Evolutionary conservation across 1,140 invertebrate species (phyloP).

Genomic region (Steinernema feltiae): DNA sequence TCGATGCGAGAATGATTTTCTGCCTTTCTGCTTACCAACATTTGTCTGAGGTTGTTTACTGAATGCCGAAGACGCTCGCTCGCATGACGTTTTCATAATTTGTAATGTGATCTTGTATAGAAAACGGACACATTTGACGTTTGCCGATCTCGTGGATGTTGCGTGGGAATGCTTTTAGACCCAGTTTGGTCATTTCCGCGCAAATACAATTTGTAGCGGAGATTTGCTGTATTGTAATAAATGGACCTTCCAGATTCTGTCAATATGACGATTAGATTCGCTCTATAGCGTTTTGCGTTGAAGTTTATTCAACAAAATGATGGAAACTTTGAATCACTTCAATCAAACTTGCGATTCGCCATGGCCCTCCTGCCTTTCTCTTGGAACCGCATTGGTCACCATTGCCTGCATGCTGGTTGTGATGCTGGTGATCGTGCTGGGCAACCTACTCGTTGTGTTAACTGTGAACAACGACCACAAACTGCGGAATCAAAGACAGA

Average conservation of each 20-base stretch:
- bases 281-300: background rate
- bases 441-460: conserved; percentile 53
- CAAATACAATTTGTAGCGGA: no score
- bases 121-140: no score
- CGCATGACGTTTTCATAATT: no score
- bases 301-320: conserved; percentile 14
- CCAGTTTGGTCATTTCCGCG: no score
- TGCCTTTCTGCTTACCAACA: no score
- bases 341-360: conserved; percentile 25
- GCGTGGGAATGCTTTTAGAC: no score
- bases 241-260: background rate
- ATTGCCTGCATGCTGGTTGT: conserved; percentile 53
- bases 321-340: background rate
- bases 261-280: background rate
- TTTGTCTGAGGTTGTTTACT: no score
- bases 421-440: conserved; percentile 56
- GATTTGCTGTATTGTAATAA: no score
- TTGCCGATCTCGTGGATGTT: no score
- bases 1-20: no score
- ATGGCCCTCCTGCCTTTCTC: conserved; percentile 50
- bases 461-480: conserved; percentile 55
- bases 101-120: no score
- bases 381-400: conserved; percentile 51
- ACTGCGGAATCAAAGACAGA: conserved; percentile 58
- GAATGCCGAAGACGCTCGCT: no score